These are phyloP conservation scores for Rhipidura dahli DNA, from an alignment of 2,113 vertebrate genomes.

Conservation along the genomic window DNA sequence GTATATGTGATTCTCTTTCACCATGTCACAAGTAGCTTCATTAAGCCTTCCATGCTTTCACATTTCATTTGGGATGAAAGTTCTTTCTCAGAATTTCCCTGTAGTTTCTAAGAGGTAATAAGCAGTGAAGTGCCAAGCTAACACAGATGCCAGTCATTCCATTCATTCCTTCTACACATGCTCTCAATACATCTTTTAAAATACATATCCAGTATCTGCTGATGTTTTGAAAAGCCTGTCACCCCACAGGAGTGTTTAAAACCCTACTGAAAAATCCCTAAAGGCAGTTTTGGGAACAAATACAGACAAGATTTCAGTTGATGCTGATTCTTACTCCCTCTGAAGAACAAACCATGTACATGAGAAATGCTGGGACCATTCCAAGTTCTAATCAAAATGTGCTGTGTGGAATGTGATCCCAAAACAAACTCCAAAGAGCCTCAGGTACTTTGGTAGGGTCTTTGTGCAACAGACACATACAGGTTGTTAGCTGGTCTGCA, in stretches of 20 bases:
- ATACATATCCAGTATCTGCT: neutral
- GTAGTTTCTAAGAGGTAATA: neutral
- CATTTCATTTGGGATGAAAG: neutral
- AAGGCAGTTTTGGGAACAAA: neutral
- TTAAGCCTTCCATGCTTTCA: neutral
- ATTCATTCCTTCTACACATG: slow-evolving; percentile 15
- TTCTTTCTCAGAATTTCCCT: neutral
- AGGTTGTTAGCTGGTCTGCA: neutral
- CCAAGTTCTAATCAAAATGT: neutral
- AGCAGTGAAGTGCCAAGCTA: neutral
- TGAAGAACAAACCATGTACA: neutral
- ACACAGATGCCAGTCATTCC: slow-evolving; percentile 5
- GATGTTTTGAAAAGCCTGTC: neutral
- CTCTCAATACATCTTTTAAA: neutral
- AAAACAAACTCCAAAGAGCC: neutral
- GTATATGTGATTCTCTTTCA: neutral
- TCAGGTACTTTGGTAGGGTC: neutral
- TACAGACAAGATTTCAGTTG: neutral
- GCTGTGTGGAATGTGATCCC: neutral
- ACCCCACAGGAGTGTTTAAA: neutral
- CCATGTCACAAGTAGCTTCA: neutral
- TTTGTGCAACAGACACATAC: neutral
- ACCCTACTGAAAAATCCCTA: neutral
- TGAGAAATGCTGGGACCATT: neutral
- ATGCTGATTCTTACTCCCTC: neutral